These are phyloP conservation scores for Ernsta delagoae DNA, from an alignment of 2,888 invertebrate species.

Conservation along the genomic window DNA sequence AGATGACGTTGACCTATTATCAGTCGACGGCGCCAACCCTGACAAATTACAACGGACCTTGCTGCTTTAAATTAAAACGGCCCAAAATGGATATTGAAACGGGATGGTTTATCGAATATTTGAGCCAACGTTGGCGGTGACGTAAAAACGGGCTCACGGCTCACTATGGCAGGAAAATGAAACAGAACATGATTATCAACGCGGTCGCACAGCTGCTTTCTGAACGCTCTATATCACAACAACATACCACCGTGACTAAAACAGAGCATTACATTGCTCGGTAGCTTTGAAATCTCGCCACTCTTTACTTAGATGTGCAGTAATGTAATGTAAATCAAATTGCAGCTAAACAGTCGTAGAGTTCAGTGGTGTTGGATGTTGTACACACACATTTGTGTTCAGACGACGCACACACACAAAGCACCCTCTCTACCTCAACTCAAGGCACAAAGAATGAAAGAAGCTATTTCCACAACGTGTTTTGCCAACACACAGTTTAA, in stretches of 20 bases:
- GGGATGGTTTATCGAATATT: constrained; percentile 43
- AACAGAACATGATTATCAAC: constrained; percentile 71
- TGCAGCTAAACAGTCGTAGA: constrained; percentile 19
- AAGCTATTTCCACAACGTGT: constrained; percentile 57
- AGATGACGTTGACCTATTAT: constrained; percentile 49
- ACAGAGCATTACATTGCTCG: constrained; percentile 47
- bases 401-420: constrained; percentile 48
- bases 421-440: constrained; percentile 46
- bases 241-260: neutral
- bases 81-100: constrained; percentile 40
- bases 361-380: constrained; percentile 39
- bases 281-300: neutral
- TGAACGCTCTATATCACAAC: constrained; percentile 29
- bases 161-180: constrained; percentile 66
- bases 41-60: constrained; percentile 44
- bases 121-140: constrained; percentile 53
- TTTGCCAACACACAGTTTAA: constrained; percentile 48
- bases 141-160: constrained; percentile 54
- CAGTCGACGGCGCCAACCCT: constrained; percentile 44
- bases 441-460: constrained; percentile 55
- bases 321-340: constrained; percentile 35
- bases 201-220: constrained; percentile 67
- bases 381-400: constrained; percentile 45
- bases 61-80: constrained; percentile 38
- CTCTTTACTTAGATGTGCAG: neutral